phyloP scores from a whole-genome alignment of 2,113 vertebrate species.

The Ondatra zibethicus region DNA sequence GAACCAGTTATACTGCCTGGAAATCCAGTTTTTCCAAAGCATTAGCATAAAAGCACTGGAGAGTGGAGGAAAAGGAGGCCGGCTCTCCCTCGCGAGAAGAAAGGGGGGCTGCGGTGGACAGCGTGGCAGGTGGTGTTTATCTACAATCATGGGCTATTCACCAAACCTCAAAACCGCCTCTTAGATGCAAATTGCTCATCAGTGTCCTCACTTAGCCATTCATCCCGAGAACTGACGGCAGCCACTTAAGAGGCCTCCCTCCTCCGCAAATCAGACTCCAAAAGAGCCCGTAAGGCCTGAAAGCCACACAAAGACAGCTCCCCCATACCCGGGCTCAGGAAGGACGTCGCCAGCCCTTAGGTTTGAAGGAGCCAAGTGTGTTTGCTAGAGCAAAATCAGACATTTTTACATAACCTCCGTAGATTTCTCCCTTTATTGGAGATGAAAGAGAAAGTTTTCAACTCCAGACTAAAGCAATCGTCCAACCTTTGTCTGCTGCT shows the following conservation, averaged over 20 bases:
- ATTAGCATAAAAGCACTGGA: constrained; percentile 56
- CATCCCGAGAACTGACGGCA: constrained; percentile 11
- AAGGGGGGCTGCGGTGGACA: background rate
- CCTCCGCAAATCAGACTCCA: constrained; percentile 36
- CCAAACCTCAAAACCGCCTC: constrained; percentile 57
- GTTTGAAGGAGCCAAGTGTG: background rate
- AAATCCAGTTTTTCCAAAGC: constrained; percentile 52
- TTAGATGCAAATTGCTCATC: constrained; percentile 75
- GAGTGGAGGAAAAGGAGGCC: background rate
- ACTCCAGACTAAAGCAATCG: background rate
- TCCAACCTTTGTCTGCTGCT: background rate
- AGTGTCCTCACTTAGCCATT: constrained; percentile 59
- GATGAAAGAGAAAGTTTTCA: background rate
- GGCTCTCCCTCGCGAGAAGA: background rate
- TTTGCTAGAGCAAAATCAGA: constrained; percentile 30
- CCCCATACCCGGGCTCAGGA: background rate
- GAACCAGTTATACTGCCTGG: constrained; percentile 36
- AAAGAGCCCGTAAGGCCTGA: background rate
- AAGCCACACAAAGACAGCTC: constrained; percentile 13
- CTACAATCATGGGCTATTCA: constrained; percentile 79
- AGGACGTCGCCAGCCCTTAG: background rate
- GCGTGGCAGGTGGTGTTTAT: constrained; percentile 77
- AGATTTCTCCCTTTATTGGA: constrained; percentile 9
- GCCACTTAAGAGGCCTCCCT: background rate
- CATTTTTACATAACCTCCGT: background rate